Conservation (phyloP, 2,888 invertebrate species). For the Drosophila picticornis region DNA sequence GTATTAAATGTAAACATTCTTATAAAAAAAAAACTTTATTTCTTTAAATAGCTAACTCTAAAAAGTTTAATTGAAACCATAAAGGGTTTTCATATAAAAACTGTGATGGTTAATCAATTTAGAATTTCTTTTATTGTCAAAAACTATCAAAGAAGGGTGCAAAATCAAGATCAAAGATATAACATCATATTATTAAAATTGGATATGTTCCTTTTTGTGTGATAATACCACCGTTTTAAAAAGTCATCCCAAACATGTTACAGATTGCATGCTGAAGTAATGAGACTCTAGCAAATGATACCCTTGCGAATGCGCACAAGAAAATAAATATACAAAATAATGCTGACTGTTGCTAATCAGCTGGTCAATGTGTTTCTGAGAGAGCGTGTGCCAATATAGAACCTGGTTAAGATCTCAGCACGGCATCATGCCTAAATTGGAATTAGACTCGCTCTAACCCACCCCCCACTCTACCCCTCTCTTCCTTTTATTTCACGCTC, state of each 20-base stretch:
- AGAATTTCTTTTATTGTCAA: neutral
- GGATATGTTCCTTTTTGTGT: neutral
- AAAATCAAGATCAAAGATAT: neutral
- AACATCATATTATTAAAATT: neutral
- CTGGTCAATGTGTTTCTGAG: conserved; percentile 38
- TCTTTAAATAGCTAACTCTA: neutral
- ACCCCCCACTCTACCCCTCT: neutral
- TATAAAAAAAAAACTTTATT: too few relatives aligned
- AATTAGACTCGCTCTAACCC: conserved; percentile 17
- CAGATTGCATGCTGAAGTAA: neutral
- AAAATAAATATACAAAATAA: conserved; percentile 3
- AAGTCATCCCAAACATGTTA: neutral
- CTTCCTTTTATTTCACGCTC: neutral
- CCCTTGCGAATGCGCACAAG: neutral
- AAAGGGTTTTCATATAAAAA: neutral
- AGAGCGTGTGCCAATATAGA: conserved; percentile 52
- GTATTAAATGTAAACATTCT: neutral
- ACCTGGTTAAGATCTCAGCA: conserved; percentile 32
- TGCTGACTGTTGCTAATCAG: conserved; percentile 41
- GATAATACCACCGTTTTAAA: neutral
- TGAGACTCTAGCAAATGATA: neutral
- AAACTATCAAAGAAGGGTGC: neutral
- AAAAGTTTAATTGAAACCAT: neutral
- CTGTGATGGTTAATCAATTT: neutral
- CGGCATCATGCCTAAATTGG: conserved; percentile 76